Evolutionary conservation across 2,888 invertebrate genomes (phyloP), one percentile per base, ranked within the genome.

Genomic region (Diarsia dahlii): DNA sequence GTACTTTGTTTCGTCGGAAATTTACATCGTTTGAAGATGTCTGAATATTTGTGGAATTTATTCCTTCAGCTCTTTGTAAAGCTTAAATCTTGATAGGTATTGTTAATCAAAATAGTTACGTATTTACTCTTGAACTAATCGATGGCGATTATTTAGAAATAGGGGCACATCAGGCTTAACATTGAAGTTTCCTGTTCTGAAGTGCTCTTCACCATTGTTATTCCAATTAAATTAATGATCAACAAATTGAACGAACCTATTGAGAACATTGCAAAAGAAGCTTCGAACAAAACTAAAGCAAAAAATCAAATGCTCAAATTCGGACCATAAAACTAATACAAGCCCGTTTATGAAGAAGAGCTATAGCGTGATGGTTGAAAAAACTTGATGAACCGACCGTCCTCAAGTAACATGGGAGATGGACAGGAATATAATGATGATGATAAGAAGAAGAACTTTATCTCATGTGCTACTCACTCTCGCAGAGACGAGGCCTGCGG

Each of bases 141-240:
- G 13, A 69, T 78, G 28, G 54, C 65, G 65, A 70, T 67, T 23
- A 76, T 52, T 70, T 34, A 50, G 45, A 34, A 63, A 78, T 85
- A 74, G 68, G 87, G 83, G 83, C 60, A 60, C n/a, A 68, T 50
- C n/a, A 78, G 48, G 6, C 58, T 23, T 54, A 15, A 60, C 8
- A 65, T 73, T 76, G 13, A 54, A 67, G 56, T 28, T 28, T 85
- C 74, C 74, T 54, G 65, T 20, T 18, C 34, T 45, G 13, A 68
- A 73, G 69, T 23, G 34, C 13, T 70, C 52, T 56, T 52, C 18
- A 56, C 46, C 5, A 54, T 56, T 48, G 20, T 4, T n/a, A 76
- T n/a, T n/a, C 20, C n/a, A 76, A 63, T 80, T 62, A 15, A 68
- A 54, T 72, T 10, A 28, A 39, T 54, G 5, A 50, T 52, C 48